Conservation (phyloP, 1,140 invertebrate genomes). For the Ips typographus region DNA sequence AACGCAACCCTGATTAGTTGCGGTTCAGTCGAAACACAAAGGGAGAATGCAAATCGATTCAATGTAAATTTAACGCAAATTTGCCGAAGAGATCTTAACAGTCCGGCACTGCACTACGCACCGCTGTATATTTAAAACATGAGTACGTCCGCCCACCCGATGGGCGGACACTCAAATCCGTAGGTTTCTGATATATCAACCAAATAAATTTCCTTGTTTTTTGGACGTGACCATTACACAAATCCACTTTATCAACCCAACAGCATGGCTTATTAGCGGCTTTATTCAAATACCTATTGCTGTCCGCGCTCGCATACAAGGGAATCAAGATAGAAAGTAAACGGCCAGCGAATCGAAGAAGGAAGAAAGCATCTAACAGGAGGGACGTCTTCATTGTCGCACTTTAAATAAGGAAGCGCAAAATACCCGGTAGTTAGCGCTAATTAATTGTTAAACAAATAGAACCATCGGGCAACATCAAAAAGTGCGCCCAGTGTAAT, state of each 20-base stretch:
- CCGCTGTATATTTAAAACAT: background rate
- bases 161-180: background rate
- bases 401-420: slow-evolving; percentile 9
- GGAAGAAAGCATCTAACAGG: background rate
- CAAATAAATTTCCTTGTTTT: slow-evolving; percentile 9
- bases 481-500: slow-evolving; percentile 14
- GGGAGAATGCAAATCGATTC: background rate
- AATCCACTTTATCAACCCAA: slow-evolving; percentile 2
- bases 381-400: background rate
- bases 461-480: slow-evolving; percentile 16
- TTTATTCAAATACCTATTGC: background rate
- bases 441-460: slow-evolving; percentile 23
- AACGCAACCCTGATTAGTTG: background rate
- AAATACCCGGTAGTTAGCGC: slow-evolving; percentile 13
- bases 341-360: no score
- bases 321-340: no score
- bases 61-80: slow-evolving; percentile 2
- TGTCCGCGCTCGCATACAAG: background rate
- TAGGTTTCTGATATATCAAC: slow-evolving; percentile 3
- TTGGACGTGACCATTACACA: slow-evolving; percentile 9
- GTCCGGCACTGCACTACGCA: background rate
- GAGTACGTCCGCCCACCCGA: background rate
- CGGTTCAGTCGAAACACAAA: background rate
- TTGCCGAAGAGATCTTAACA: background rate
- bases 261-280: background rate